Percentiles rank a stretch among this genome's conserved stretches.
phyloP scores from a whole-genome alignment of 2,888 invertebrate genomes.

The Geophilus truncorum region DNA sequence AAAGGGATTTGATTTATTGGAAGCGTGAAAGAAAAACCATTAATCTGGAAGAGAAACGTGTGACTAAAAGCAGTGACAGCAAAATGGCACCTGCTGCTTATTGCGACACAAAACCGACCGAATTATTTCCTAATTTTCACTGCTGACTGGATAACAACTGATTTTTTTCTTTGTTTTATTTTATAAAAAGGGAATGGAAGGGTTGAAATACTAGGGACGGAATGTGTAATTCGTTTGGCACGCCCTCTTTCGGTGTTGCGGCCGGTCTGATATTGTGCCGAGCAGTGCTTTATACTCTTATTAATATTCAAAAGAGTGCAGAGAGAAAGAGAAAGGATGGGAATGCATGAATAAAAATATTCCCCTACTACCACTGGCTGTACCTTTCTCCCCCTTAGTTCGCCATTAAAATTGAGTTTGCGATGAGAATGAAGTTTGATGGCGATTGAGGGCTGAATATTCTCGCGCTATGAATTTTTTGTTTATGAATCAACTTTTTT shows the following conservation, averaged over 20 bases:
- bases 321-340: constrained; percentile 24
- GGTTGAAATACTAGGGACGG: background rate
- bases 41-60: constrained; percentile 24
- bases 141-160: background rate
- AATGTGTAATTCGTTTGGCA: background rate
- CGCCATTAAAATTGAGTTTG: constrained; percentile 17
- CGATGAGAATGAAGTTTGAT: constrained; percentile 15
- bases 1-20: constrained; percentile 13
- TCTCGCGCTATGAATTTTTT: constrained; percentile 1
- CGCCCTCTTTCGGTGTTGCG: background rate
- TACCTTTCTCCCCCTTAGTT: constrained; percentile 5
- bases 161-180: background rate
- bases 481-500: background rate
- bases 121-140: constrained; percentile 22
- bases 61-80: constrained; percentile 25
- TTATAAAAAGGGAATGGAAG: background rate
- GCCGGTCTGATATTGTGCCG: constrained; percentile 20
- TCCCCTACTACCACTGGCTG: background rate
- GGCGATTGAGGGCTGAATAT: constrained; percentile 1
- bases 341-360: constrained; percentile 25
- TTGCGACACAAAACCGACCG: background rate
- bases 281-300: constrained; percentile 27
- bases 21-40: constrained; percentile 24
- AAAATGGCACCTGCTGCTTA: background rate
- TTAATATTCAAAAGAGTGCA: constrained; percentile 6